phyloP scores from a whole-genome alignment of 2,113 vertebrate genomes.

The Paraplagusia blochii region DNA sequence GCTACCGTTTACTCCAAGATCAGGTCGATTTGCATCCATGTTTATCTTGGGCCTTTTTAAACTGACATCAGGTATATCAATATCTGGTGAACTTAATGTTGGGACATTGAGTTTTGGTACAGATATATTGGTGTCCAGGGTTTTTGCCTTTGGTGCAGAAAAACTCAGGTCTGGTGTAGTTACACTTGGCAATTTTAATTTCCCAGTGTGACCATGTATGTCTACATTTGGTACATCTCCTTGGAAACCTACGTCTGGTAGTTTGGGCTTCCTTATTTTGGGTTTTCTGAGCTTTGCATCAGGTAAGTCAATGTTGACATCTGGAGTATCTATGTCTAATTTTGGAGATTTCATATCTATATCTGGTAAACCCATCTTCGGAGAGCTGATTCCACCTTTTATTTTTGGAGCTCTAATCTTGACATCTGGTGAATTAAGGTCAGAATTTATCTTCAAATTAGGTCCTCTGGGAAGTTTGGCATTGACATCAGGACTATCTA shows the following conservation, averaged over 20 bases:
- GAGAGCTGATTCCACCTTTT: slow-evolving; percentile 46
- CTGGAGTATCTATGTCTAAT: slow-evolving; percentile 46
- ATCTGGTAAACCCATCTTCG: slow-evolving; percentile 39
- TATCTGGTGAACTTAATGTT: slow-evolving; percentile 21
- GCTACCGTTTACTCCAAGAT: slow-evolving; percentile 30
- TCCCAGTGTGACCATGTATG: slow-evolving; percentile 37
- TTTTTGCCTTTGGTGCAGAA: slow-evolving; percentile 32
- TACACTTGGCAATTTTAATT: slow-evolving; percentile 45
- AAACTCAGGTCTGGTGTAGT: slow-evolving; percentile 47
- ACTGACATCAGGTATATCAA: slow-evolving; percentile 39
- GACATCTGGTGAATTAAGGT: slow-evolving; percentile 19
- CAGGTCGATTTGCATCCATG: slow-evolving; percentile 26
- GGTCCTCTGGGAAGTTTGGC: slow-evolving; percentile 32
- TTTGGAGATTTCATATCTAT: slow-evolving; percentile 49
- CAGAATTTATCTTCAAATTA: slow-evolving; percentile 19
- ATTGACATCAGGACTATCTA: slow-evolving; percentile 38
- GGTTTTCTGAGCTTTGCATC: slow-evolving; percentile 48
- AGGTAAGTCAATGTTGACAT: slow-evolving; percentile 38
- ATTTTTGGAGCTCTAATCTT: slow-evolving; percentile 50
- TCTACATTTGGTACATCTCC: slow-evolving; percentile 46
- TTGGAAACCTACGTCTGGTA: slow-evolving; percentile 39
- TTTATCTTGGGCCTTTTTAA: slow-evolving; percentile 42
- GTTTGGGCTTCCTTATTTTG: slow-evolving; percentile 45
- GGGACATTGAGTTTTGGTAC: slow-evolving; percentile 30
- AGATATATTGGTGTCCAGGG: slow-evolving; percentile 34